These are phyloP conservation scores for Pedionomus torquatus DNA, from an alignment of 2,113 vertebrate genomes.

Conservation along the genomic window DNA sequence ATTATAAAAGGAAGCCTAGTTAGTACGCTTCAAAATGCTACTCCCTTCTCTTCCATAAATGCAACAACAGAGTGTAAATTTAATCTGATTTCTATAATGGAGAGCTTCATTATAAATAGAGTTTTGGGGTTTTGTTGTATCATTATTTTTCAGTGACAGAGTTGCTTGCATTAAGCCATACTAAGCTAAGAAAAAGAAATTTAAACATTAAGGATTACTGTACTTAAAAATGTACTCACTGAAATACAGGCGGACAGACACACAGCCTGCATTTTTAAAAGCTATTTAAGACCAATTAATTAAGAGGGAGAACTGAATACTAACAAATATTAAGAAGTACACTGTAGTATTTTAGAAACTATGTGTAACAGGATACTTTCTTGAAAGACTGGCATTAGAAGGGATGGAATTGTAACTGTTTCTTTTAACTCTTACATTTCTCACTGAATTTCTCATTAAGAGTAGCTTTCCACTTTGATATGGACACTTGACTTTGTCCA, in stretches of 20 bases:
- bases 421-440: not conserved
- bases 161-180: not conserved
- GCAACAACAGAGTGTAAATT: not conserved
- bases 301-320: not conserved
- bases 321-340: not conserved
- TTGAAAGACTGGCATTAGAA: not conserved
- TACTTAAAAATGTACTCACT: not conserved
- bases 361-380: not conserved
- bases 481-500: not conserved
- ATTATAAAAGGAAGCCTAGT: not conserved
- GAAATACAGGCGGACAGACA: not conserved
- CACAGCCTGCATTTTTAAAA: not conserved
- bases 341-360: not conserved
- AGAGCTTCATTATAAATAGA: not conserved
- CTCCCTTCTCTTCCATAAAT: not conserved
- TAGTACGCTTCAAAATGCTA: not conserved
- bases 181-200: not conserved
- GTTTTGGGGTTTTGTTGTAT: not conserved
- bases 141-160: not conserved
- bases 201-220: not conserved
- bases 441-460: not conserved
- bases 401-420: not conserved
- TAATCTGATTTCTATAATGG: not conserved
- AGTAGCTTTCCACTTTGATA: not conserved
- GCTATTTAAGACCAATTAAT: accelerated